Base-by-base conservation (phyloP, 1,140 invertebrate species). In the Papilio polytes region DNA sequence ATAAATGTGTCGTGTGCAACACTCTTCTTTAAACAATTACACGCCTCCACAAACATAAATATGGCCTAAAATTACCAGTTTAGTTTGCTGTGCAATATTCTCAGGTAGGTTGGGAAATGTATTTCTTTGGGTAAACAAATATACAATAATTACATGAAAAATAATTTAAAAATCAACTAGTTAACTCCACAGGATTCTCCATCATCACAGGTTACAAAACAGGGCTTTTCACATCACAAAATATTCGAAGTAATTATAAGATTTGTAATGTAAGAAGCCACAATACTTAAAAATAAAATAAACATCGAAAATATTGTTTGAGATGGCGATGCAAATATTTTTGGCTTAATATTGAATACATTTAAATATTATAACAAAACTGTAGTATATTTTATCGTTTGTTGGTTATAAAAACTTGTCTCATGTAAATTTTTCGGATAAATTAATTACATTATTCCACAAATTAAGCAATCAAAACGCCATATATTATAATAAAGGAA, bases 261-360 rank as follows among this genome's bases (percentile, higher is more conserved):
- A 76, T 26, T 10, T 78, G 76, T 46, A 78, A 26, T 59, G 76
- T 78, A 53, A 59, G 41, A 78, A 78, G 51, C 51, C 76, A 18
- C 7, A 76, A 76, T 44, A 73, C 41, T 73, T 73, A 73, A n/a
- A 44, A n/a, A 26, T 72, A 41, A 31, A 1, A 72, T 46, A 76
- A 76, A 76, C 74, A 76, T 51, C 74, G 46, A 76, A 76, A 26
- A 53, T 31, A 76, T 76, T 73, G 72, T 73, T 73, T 76, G 74
- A 76, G 74, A 76, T 76, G 74, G 74, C 74, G 74, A 76, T 76
- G 74, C 74, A 76, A 76, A 48, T 76, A 31, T 70, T 70, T 31
- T 31, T 15, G 3, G 4, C 26, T 15, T 18, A 70, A 31, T 36
- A 70, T 31, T 70, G 6, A 70, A 70, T 31, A 26, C 59, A 26